A percentile compares a stretch with the other conserved stretches of the same genome.
Conservation (phyloP, 2,888 invertebrate genomes). For the Meteorus colon region DNA sequence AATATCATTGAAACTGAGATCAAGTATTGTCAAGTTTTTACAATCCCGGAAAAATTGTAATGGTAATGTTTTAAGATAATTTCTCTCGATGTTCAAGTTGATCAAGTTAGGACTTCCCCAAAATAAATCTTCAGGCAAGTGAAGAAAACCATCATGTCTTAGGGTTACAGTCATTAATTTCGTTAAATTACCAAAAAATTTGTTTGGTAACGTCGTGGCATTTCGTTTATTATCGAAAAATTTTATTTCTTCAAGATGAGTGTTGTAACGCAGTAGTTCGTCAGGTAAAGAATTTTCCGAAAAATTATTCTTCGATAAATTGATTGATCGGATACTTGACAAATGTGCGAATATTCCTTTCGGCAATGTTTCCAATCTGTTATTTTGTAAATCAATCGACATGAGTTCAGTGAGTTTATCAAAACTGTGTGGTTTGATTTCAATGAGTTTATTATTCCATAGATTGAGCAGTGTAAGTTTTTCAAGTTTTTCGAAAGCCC, state of each 20-base stretch:
- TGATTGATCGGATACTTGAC: conserved; percentile 78
- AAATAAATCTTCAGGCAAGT: conserved; percentile 79
- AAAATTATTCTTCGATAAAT: conserved; percentile 81
- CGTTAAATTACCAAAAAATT: conserved; percentile 78
- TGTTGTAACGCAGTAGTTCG: conserved; percentile 77
- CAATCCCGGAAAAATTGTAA: conserved; percentile 79
- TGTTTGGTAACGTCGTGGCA: conserved; percentile 76
- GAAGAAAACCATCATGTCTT: conserved; percentile 76
- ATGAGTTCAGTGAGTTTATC: conserved; percentile 78
- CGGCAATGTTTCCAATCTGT: conserved; percentile 79
- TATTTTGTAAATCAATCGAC: conserved; percentile 81
- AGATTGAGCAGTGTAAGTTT: conserved; percentile 79
- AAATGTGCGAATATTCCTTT: conserved; percentile 78
- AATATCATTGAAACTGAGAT: conserved; percentile 81
- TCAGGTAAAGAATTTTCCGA: conserved; percentile 75
- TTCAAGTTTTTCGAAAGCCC: conserved; percentile 77
- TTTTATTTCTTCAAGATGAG: conserved; percentile 74
- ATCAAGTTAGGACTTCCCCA: conserved; percentile 76
- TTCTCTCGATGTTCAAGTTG: conserved; percentile 79
- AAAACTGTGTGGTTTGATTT: conserved; percentile 79
- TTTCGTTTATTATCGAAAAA: conserved; percentile 68
- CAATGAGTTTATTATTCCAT: conserved; percentile 81
- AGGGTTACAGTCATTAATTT: conserved; percentile 77
- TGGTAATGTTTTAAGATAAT: conserved; percentile 75
- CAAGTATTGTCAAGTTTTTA: conserved; percentile 77